Evolutionary conservation across 2,888 invertebrate species (phyloP).

Genomic region (Xylota segnis): DNA sequence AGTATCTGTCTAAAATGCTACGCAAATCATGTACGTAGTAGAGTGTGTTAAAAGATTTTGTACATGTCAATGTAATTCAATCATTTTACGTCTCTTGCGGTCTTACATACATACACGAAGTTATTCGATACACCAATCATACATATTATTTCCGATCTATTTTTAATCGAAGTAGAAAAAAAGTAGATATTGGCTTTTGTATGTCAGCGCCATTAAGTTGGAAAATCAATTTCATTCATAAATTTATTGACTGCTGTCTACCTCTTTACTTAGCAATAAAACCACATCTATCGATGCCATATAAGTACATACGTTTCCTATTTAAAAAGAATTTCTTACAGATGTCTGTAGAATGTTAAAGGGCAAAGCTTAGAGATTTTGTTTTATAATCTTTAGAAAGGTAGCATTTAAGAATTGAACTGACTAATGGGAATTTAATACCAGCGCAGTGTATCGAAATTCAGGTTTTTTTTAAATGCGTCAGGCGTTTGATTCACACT

Average conservation of each 20-base stretch:
- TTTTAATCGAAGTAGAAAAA: slow-evolving; percentile 24
- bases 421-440: neutral
- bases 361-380: neutral
- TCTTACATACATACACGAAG: slow-evolving; percentile 47
- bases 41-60: slow-evolving; percentile 51
- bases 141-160: slow-evolving; percentile 63
- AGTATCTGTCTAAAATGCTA: slow-evolving; percentile 38
- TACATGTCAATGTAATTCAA: slow-evolving; percentile 60
- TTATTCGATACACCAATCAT: slow-evolving; percentile 58
- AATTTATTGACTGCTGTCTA: slow-evolving; percentile 9
- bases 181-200: slow-evolving; percentile 2
- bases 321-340: neutral
- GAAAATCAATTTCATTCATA: slow-evolving; percentile 66
- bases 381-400: neutral
- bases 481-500: neutral
- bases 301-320: neutral
- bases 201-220: slow-evolving; percentile 29
- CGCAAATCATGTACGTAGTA: slow-evolving; percentile 28
- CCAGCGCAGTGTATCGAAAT: neutral
- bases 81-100: slow-evolving; percentile 71
- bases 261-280: neutral
- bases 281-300: neutral
- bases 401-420: neutral
- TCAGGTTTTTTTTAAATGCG: neutral
- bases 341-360: neutral